These are phyloP conservation scores for Melanotaenia maccullochi DNA, from an alignment of 2,797 vertebrate species.

Conservation along the genomic window DNA sequence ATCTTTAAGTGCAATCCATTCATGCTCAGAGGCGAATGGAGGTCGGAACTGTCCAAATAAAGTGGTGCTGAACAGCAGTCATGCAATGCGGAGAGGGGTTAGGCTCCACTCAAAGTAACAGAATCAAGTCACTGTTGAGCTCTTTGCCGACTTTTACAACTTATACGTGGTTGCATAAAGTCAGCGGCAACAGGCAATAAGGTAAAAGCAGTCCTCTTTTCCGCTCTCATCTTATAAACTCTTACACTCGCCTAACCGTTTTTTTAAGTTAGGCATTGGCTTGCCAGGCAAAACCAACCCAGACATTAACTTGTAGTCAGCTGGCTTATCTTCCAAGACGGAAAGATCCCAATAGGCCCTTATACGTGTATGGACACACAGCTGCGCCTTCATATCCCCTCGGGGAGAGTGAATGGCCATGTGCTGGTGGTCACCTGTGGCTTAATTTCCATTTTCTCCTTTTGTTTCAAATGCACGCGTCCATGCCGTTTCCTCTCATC, in stretches of 20 bases:
- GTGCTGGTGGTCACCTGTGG: slow-evolving; percentile 83
- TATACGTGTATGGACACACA: slow-evolving; percentile 19
- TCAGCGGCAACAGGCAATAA: slow-evolving; percentile 73
- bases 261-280: slow-evolving; percentile 41
- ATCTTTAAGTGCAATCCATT: slow-evolving; percentile 85
- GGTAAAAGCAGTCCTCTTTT: slow-evolving; percentile 59
- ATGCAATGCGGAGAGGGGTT: slow-evolving; percentile 70
- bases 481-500: slow-evolving; percentile 97
- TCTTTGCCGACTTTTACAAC: slow-evolving; percentile 65
- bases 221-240: slow-evolving; percentile 45
- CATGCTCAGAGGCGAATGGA: slow-evolving; percentile 72
- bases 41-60: slow-evolving; percentile 82
- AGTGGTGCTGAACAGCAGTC: slow-evolving; percentile 83
- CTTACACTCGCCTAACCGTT: slow-evolving; percentile 48
- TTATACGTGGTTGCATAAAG: slow-evolving; percentile 74
- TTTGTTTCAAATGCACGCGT: slow-evolving; percentile 96
- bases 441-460: slow-evolving; percentile 94
- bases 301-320: slow-evolving; percentile 70
- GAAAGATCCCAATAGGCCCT: slow-evolving; percentile 74
- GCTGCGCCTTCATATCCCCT: slow-evolving; percentile 80
- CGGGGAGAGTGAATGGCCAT: slow-evolving; percentile 85
- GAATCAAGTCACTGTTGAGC: slow-evolving; percentile 67
- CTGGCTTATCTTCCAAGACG: slow-evolving; percentile 84
- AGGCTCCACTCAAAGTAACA: slow-evolving; percentile 59
- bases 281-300: slow-evolving; percentile 65